Conservation (phyloP, 2,888 invertebrate species). For the Mongoloraphidia duomilia region DNA sequence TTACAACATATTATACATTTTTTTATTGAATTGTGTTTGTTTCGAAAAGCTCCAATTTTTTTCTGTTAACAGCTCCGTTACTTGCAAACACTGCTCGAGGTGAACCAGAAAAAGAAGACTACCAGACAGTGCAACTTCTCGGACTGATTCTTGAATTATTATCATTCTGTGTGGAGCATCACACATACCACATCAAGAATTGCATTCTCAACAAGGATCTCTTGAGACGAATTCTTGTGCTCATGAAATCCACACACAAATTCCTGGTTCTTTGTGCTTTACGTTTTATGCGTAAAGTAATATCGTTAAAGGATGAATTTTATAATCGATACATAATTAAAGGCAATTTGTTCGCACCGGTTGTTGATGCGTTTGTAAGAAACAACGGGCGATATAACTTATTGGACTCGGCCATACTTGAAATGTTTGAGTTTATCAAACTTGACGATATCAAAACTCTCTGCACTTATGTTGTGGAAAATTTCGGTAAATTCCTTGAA, state of each 20-base stretch:
- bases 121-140: conserved; percentile 88
- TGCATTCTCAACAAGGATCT: conserved; percentile 95
- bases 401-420: conserved; percentile 95
- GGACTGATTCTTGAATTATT: conserved; percentile 90
- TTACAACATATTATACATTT: background rate
- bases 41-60: conserved; percentile 6
- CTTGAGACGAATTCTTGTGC: conserved; percentile 82
- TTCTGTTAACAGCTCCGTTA: conserved; percentile 57
- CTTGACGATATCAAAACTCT: conserved; percentile 81
- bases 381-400: conserved; percentile 98
- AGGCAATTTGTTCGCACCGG: conserved; percentile 87
- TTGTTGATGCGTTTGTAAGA: conserved; percentile 88
- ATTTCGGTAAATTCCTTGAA: conserved; percentile 87
- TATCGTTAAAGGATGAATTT: conserved; percentile 96
- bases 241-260: conserved; percentile 94
- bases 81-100: conserved; percentile 84
- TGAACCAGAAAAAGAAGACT: conserved; percentile 84
- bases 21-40: conserved; percentile 4
- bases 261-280: conserved; percentile 94
- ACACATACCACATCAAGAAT: conserved; percentile 96
- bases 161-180: conserved; percentile 98
- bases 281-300: conserved; percentile 92
- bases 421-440: conserved; percentile 98
- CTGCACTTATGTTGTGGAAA: conserved; percentile 89
- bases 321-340: conserved; percentile 93